Evolutionary conservation across 2,888 invertebrate species (phyloP), one percentile per base, ranked within the genome.

Genomic region (Exephanes ischioxanthus): DNA sequence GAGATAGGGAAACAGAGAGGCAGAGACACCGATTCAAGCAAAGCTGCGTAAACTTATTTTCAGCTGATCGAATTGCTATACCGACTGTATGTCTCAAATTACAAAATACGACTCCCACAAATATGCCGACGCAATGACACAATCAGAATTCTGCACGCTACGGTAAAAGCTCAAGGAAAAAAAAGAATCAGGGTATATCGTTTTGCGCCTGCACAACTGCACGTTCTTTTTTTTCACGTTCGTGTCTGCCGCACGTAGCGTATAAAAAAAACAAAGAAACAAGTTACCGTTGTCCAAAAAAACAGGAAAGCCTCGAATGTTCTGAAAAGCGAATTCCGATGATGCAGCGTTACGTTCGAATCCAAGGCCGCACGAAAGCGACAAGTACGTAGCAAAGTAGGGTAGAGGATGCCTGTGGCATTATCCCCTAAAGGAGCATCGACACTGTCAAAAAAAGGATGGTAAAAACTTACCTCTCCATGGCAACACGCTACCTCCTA

Each of bases 31-130:
- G 6, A 33, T 33, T 41, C 41, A 45, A 14, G 45, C 16, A 84
- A 81, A 80, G 81, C 81, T 78, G 76, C 63, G 73, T 63, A 78
- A 73, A 83, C 80, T 72, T 67, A 80, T 80, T 70, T 63, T 61
- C 83, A 80, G 83, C 72, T 77, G 83, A 33, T 80, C 67, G 53
- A 77, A 77, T 14, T 22, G 53, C 80, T 41, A 67, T 30, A 37
- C 5, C 33, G 45, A 45, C 33, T 68, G 66, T 41, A 67, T 77
- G 67, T 67, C 77, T 81, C 78, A 22, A 11, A 19, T 86, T 81
- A 75, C 85, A 73, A 82, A 79, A 80, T 58, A 82, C 58, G 51
- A 45, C n/a, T 71, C n/a, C 48, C 14, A 72, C 53, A 63, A 58
- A 71, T 55, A 19, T 67, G 53, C 76, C 26, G 3, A 77, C 33